phyloP scores from a whole-genome alignment of 2,113 vertebrate genomes.

The Pardalotus punctatus region DNA sequence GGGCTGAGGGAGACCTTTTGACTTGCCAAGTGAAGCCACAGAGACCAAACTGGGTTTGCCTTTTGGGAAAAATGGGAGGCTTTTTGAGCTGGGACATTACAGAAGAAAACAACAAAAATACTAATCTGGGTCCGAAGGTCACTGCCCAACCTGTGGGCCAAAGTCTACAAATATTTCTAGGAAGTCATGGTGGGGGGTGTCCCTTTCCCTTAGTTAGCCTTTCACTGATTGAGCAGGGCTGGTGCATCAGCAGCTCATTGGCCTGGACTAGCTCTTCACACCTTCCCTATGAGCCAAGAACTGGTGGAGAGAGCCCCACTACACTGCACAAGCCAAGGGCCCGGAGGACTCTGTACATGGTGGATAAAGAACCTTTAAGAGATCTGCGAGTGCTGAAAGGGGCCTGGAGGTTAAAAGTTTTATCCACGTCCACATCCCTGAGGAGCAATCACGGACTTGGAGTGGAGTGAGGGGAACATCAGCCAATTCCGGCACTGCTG shows the following conservation, averaged over 20 bases:
- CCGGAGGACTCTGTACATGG: accelerated
- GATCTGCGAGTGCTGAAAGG: not conserved
- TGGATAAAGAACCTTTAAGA: not conserved
- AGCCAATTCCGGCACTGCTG: not conserved
- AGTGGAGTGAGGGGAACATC: not conserved
- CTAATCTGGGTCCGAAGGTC: not conserved
- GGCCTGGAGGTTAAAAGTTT: not conserved
- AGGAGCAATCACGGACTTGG: not conserved
- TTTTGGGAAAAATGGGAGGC: not conserved
- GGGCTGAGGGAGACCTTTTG: constrained; percentile 16
- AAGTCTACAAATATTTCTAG: not conserved
- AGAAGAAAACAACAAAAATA: not conserved
- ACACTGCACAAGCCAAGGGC: not conserved
- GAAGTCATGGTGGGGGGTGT: not conserved
- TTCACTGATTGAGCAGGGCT: accelerated
- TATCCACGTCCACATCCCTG: not conserved
- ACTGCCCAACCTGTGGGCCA: not conserved
- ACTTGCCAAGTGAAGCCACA: constrained; percentile 36
- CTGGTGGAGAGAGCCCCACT: not conserved
- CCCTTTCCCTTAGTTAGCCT: not conserved
- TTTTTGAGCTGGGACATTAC: not conserved
- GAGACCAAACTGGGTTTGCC: not conserved
- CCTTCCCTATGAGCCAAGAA: not conserved
- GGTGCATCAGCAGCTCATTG: not conserved
- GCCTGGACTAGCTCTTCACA: not conserved